These are phyloP conservation scores for Gasterosteus nipponicus DNA, from an alignment of 2,113 vertebrate genomes.

Conservation along the genomic window DNA sequence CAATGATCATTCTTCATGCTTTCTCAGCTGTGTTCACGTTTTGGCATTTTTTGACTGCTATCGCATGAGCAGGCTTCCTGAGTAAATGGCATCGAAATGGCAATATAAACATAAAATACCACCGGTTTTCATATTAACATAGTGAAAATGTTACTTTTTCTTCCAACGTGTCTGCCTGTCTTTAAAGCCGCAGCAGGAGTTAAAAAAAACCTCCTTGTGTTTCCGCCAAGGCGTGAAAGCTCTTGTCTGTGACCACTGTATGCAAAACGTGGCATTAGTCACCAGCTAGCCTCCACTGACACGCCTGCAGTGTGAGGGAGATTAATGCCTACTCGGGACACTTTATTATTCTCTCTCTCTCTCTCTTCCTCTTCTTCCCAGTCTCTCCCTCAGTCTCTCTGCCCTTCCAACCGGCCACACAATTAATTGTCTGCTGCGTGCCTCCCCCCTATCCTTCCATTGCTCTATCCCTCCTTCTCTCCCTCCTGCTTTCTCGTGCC, in stretches of 20 bases:
- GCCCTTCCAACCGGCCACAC: conserved; percentile 61
- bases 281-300: conserved; percentile 94
- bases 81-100: conserved; percentile 13
- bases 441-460: conserved; percentile 58
- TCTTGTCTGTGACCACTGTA: conserved; percentile 94
- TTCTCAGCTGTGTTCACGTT: not conserved
- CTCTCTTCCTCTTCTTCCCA: conserved; percentile 91
- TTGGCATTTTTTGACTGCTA: conserved; percentile 2
- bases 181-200: conserved; percentile 25
- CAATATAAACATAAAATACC: conserved; percentile 3
- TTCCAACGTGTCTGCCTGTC: conserved; percentile 23
- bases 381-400: conserved; percentile 63
- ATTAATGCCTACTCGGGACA: conserved; percentile 95
- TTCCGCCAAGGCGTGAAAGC: conserved; percentile 75
- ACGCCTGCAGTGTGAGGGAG: conserved; percentile 96
- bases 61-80: not conserved
- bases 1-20: not conserved
- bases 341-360: conserved; percentile 97
- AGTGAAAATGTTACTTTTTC: conserved; percentile 6
- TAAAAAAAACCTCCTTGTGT: conserved; percentile 38
- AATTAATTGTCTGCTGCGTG: conserved; percentile 71
- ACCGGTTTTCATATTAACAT: conserved; percentile 23
- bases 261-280: conserved; percentile 99
- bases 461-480: conserved; percentile 53
- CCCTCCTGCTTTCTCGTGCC: conserved; percentile 38